Conservation (phyloP, 2,797 vertebrate species). For the Rhinatrema bivittatum region DNA sequence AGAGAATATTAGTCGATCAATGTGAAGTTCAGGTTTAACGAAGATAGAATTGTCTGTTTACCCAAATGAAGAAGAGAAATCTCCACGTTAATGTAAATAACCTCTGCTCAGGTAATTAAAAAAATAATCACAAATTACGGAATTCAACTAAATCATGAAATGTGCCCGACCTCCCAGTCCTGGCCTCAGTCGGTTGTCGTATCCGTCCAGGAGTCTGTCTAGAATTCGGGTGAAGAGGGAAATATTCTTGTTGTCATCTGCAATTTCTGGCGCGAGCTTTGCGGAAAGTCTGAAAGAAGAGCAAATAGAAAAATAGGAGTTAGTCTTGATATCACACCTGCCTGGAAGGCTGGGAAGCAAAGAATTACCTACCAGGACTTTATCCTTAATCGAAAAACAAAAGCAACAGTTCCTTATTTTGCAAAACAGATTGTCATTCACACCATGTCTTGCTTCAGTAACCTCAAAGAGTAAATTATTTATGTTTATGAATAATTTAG, state of each 20-base stretch:
- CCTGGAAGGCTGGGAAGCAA: background rate
- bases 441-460: background rate
- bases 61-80: no score
- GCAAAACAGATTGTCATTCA: no score
- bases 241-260: slow-evolving; percentile 90
- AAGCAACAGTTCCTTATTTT: no score
- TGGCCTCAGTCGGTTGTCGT: slow-evolving; percentile 91
- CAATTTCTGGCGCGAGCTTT: slow-evolving; percentile 85
- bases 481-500: background rate
- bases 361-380: rapidly evolving
- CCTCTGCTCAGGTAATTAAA: no score
- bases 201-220: slow-evolving; percentile 90
- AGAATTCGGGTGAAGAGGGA: slow-evolving; percentile 95
- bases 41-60: no score
- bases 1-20: no score
- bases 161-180: slow-evolving; percentile 94
- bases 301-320: background rate
- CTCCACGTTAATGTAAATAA: no score
- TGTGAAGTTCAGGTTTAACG: no score
- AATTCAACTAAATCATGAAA: no score
- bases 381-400: background rate
- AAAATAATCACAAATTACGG: no score
- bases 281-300: slow-evolving; percentile 61
- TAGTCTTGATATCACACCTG: background rate
- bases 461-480: background rate